Percentiles rank a stretch among this genome's conserved stretches.
Evolutionary conservation across 2,113 vertebrate species (phyloP).

Genomic region (Pterocles orientalis): DNA sequence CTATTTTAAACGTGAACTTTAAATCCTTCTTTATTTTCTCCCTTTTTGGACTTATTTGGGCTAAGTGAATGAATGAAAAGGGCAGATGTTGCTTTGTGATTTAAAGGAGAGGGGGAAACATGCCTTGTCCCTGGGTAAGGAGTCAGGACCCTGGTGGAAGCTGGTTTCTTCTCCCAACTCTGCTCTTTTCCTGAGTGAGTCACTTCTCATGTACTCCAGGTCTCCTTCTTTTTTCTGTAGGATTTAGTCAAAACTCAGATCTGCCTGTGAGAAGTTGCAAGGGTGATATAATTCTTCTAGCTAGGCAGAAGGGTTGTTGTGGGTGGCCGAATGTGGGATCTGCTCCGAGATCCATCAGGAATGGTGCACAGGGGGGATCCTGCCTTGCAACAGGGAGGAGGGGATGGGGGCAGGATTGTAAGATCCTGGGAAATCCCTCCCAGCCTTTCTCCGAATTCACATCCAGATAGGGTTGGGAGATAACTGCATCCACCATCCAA

Average conservation of each 20-base stretch:
- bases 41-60: not conserved
- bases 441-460: not conserved
- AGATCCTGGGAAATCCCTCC: slow-evolving; percentile 37
- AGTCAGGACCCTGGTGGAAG: not conserved
- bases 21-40: not conserved
- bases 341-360: not conserved
- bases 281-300: not conserved
- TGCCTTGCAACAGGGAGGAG: not conserved
- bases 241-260: not conserved
- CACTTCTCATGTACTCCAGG: not conserved
- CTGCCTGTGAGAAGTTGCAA: not conserved
- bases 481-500: not conserved
- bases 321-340: not conserved
- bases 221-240: not conserved
- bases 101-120: fast-evolving
- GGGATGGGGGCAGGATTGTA: not conserved
- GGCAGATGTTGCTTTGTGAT: not conserved
- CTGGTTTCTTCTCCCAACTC: not conserved
- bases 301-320: not conserved
- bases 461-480: slow-evolving; percentile 9
- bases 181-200: not conserved
- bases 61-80: not conserved
- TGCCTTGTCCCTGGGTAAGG: not conserved
- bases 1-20: not conserved
- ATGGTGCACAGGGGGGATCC: not conserved